These are phyloP conservation scores for Alexandromys fortis DNA, from an alignment of 2,113 vertebrate genomes.

Conservation along the genomic window DNA sequence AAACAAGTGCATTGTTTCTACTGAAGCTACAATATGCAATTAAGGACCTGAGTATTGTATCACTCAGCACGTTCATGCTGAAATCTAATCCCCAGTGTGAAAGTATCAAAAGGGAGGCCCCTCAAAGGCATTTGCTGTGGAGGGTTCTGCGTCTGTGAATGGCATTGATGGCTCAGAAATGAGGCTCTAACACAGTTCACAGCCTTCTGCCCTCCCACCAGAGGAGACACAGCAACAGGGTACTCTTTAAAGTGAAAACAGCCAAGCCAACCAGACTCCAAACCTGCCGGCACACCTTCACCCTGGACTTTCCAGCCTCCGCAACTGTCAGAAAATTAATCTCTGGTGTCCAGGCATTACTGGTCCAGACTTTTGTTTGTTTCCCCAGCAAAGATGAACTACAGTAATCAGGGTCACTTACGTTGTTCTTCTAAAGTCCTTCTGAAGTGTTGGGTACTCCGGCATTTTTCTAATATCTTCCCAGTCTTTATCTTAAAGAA, in stretches of 20 bases:
- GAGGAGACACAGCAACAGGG: background rate
- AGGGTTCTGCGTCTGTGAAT: background rate
- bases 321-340: background rate
- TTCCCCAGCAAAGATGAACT: background rate
- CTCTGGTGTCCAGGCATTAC: background rate
- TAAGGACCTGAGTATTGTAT: background rate
- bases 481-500: constrained; percentile 97
- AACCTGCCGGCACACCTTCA: background rate
- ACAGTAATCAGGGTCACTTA: constrained; percentile 85
- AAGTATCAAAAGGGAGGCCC: background rate
- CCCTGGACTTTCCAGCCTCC: background rate
- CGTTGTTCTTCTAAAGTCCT: constrained; percentile 99
- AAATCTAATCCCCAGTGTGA: background rate
- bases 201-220: background rate
- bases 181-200: background rate
- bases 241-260: background rate
- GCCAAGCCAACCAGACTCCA: background rate
- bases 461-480: constrained; percentile 99
- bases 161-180: background rate
- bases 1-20: background rate
- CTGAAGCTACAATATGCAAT: constrained; percentile 1
- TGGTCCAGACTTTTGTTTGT: background rate
- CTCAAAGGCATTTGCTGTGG: background rate
- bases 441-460: constrained; percentile 98
- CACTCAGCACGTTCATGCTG: background rate